These are phyloP conservation scores for Peribatodes rhomboidaria DNA, from an alignment of 2,888 invertebrate species.

Conservation along the genomic window DNA sequence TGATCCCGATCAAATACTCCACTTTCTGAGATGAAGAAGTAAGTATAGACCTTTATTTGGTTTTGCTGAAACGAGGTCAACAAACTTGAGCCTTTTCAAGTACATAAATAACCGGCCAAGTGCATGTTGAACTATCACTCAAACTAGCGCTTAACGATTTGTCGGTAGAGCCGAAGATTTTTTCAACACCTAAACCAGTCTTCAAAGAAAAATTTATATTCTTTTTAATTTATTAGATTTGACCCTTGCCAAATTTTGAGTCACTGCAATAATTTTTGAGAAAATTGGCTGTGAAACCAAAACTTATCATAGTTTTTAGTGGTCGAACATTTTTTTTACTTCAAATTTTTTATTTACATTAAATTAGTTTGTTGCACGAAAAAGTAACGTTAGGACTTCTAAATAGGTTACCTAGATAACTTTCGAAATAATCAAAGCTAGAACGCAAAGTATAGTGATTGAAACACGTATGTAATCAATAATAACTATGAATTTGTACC, in stretches of 20 bases:
- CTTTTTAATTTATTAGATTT: no score
- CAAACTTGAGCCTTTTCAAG: not conserved
- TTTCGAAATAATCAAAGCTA: not conserved
- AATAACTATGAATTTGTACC: constrained; percentile 6
- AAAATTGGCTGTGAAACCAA: no score
- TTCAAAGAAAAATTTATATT: no score
- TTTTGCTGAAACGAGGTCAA: not conserved
- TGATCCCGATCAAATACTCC: no score
- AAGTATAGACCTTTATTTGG: not conserved
- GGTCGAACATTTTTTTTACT: no score
- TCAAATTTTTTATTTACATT: not conserved
- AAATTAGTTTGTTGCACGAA: not conserved
- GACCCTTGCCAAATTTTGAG: no score
- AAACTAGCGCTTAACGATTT: no score
- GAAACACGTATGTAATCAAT: constrained; percentile 16
- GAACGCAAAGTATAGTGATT: not conserved
- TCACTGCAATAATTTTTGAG: no score
- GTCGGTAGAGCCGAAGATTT: no score
- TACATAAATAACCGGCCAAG: not conserved
- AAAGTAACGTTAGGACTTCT: not conserved
- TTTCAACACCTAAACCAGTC: no score
- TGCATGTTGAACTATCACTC: no score
- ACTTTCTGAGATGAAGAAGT: not conserved
- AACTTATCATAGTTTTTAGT: no score
- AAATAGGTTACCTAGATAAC: not conserved